phyloP scores from a whole-genome alignment of 2,113 vertebrate species.

The Lepisosteus oculatus region DNA sequence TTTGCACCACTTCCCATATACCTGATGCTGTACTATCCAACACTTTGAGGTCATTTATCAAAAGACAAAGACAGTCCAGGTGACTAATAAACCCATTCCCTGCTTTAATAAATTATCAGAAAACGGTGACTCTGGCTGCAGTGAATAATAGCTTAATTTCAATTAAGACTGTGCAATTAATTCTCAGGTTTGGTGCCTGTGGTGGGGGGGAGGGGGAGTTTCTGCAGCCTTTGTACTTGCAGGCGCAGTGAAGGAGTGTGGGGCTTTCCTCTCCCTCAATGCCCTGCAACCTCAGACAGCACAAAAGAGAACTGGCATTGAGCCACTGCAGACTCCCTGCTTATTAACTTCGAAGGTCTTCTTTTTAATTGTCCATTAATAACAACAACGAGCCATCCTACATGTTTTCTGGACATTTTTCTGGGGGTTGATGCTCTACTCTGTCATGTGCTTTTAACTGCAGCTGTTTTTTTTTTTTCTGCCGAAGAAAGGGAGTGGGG shows the following conservation, averaged over 20 bases:
- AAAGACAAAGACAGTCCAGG: slow-evolving; percentile 14
- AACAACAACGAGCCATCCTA: no score
- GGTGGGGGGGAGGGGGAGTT: not conserved
- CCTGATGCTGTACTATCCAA: slow-evolving; percentile 16
- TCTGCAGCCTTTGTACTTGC: not conserved
- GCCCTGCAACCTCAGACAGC: no score
- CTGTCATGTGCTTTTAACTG: no score
- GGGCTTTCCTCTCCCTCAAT: not conserved
- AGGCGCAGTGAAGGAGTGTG: no score
- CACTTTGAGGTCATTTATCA: slow-evolving; percentile 25
- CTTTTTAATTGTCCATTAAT: no score
- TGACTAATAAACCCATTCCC: slow-evolving; percentile 36
- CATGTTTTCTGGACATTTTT: no score
- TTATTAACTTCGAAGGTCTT: no score
- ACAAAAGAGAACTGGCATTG: no score
- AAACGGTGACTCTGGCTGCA: slow-evolving; percentile 19
- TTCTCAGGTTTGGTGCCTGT: slow-evolving; percentile 25
- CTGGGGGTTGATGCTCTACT: no score
- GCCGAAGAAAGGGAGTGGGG: no score
- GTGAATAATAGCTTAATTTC: slow-evolving; percentile 46
- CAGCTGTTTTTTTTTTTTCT: no score
- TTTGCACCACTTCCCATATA: not conserved
- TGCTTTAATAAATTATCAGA: slow-evolving; percentile 40
- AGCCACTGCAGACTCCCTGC: no score
- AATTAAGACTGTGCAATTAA: slow-evolving; percentile 45